Conservation (phyloP, 1,140 invertebrate genomes). For the Neodiprion pinetum region DNA sequence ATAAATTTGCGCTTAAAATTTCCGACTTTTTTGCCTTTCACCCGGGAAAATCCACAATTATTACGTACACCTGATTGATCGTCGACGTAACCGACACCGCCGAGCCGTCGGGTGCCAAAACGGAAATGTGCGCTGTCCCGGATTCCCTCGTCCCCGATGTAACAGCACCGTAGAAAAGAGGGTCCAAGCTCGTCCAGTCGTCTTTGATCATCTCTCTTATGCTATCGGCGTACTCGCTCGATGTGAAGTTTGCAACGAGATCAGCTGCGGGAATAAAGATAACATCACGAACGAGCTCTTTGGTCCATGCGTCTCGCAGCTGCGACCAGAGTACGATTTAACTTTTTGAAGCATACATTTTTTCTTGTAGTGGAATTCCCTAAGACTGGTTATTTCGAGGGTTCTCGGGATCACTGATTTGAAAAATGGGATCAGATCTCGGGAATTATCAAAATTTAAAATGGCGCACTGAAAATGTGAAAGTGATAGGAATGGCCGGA, state of each 20-base stretch:
- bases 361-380: not conserved
- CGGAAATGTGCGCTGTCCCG: conserved; percentile 87
- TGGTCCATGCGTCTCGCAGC: not conserved
- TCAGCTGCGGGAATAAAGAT: conserved; percentile 61
- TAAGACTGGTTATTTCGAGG: not conserved
- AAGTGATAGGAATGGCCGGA: too few species aligned
- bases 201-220: conserved; percentile 75
- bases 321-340: not conserved
- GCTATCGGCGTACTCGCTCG: conserved; percentile 67
- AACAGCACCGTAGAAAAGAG: conserved; percentile 74
- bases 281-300: not conserved
- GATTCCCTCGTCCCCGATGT: conserved; percentile 67
- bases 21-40: conserved; percentile 10
- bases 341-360: not conserved
- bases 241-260: conserved; percentile 68
- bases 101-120: conserved; percentile 84
- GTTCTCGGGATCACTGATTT: too few species aligned
- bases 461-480: too few species aligned
- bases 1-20: conserved; percentile 17
- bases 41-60: not conserved
- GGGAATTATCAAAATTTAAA: too few species aligned
- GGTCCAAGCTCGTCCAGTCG: conserved; percentile 71
- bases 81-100: conserved; percentile 90
- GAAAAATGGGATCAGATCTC: too few species aligned
- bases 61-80: conserved; percentile 83